These are phyloP conservation scores for Megamerina dolium DNA, from an alignment of 2,888 invertebrate genomes.

Conservation along the genomic window DNA sequence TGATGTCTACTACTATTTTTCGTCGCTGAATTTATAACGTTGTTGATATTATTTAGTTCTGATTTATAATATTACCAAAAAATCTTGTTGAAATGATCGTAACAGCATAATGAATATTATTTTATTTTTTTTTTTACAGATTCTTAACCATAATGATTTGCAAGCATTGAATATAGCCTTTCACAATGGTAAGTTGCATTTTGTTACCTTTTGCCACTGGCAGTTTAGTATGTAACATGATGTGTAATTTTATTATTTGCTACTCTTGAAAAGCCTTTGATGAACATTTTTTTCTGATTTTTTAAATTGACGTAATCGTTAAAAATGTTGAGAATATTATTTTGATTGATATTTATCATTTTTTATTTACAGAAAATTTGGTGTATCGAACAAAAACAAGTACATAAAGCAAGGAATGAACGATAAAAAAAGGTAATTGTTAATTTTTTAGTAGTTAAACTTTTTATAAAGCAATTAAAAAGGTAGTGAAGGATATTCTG, in stretches of 20 bases:
- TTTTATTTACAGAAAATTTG: constrained; percentile 5
- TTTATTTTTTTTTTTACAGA: constrained; percentile 1
- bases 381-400: neutral
- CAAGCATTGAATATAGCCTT: neutral
- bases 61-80: neutral
- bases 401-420: too few species aligned
- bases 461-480: neutral
- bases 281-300: constrained; percentile 23
- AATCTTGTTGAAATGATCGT: too few species aligned
- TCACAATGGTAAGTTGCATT: too few species aligned
- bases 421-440: too few species aligned
- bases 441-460: too few species aligned
- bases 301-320: neutral
- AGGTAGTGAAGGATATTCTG: too few species aligned
- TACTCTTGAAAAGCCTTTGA: constrained; percentile 32
- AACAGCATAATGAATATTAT: neutral
- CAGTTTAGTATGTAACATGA: too few species aligned
- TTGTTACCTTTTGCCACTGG: too few species aligned
- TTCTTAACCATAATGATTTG: neutral
- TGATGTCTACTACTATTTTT: constrained; percentile 37
- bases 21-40: constrained; percentile 28
- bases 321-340: neutral
- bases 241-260: constrained; percentile 30
- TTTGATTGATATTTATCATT: neutral
- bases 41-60: neutral